phyloP scores from a whole-genome alignment of 2,113 vertebrate species.

The Daphoenositta chrysoptera region DNA sequence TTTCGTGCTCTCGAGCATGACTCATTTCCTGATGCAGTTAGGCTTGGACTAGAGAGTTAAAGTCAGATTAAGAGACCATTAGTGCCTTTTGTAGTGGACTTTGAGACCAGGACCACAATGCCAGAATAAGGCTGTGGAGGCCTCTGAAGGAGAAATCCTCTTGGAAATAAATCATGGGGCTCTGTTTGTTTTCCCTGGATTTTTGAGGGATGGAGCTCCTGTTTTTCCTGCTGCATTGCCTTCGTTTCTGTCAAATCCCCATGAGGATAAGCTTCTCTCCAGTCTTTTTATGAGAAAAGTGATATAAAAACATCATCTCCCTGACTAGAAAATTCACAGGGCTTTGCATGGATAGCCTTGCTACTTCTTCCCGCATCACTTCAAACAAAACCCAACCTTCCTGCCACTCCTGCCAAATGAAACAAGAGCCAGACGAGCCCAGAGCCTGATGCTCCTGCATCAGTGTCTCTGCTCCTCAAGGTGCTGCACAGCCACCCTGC shows the following conservation, averaged over 20 bases:
- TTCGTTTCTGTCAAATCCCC: neutral
- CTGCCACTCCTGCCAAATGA: neutral
- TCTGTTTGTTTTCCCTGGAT: neutral
- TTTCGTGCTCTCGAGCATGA: neutral
- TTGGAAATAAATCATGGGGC: neutral
- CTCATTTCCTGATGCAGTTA: constrained; percentile 20
- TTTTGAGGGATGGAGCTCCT: neutral
- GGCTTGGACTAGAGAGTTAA: neutral
- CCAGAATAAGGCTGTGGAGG: neutral
- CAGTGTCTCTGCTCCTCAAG: neutral
- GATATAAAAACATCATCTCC: neutral
- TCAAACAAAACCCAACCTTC: neutral
- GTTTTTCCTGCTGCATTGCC: neutral
- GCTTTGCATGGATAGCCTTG: neutral
- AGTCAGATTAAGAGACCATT: neutral
- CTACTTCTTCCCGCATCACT: neutral
- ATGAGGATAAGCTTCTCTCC: neutral
- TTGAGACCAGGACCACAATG: neutral
- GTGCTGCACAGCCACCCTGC: neutral
- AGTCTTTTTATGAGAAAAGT: neutral
- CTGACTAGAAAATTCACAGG: neutral
- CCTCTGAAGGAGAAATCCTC: neutral
- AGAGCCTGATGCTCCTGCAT: neutral
- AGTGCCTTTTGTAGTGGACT: neutral
- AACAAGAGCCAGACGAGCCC: neutral